Percentiles rank a stretch among this genome's conserved stretches.
Evolutionary conservation across 2,888 invertebrate species (phyloP).

Genomic region (Rhingia campestris): DNA sequence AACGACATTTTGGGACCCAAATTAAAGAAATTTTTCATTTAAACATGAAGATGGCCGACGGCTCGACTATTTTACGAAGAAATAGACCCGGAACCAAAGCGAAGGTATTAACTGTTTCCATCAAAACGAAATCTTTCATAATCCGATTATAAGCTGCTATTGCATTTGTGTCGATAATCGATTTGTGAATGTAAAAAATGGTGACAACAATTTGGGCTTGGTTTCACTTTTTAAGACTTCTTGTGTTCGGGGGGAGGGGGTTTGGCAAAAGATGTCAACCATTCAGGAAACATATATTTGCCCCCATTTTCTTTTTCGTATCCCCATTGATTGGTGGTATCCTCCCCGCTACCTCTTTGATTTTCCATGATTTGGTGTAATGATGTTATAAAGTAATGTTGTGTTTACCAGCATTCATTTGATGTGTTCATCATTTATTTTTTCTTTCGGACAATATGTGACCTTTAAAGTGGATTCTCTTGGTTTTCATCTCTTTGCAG

Average conservation of each 20-base stretch:
- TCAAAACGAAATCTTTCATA: slow-evolving; percentile 60
- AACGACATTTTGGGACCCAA: slow-evolving; percentile 69
- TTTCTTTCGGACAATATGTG: neutral
- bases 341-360: neutral
- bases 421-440: neutral
- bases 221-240: slow-evolving; percentile 35
- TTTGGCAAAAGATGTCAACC: slow-evolving; percentile 57
- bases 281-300: slow-evolving; percentile 45
- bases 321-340: slow-evolving; percentile 8
- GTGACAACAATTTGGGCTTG: slow-evolving; percentile 69
- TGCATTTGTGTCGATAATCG: slow-evolving; percentile 44
- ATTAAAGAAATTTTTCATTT: slow-evolving; percentile 71
- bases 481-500: slow-evolving; percentile 83
- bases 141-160: neutral
- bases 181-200: slow-evolving; percentile 59
- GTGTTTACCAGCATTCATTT: slow-evolving; percentile 27
- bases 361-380: slow-evolving; percentile 6
- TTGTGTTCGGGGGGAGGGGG: neutral
- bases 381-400: neutral
- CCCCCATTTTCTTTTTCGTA: slow-evolving; percentile 46
- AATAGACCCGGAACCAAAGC: slow-evolving; percentile 96
- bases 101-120: slow-evolving; percentile 85
- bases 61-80: slow-evolving; percentile 91
- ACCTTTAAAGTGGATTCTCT: slow-evolving; percentile 14
- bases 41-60: slow-evolving; percentile 92